Evolutionary conservation across 2,797 vertebrate species (phyloP).

Genomic region (Rhyacichthys aspro): DNA sequence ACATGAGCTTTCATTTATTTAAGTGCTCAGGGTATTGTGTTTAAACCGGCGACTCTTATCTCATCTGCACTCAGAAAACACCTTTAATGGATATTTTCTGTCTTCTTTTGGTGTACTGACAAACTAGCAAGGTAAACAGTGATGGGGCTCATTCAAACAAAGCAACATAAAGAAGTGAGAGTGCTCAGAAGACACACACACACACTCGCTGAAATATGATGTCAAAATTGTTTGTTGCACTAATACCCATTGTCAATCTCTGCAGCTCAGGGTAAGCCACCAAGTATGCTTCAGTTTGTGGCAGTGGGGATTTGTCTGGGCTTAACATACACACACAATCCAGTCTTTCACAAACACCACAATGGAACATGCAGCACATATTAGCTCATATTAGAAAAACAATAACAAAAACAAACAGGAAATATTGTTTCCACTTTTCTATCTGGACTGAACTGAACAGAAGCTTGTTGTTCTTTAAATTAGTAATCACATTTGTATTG

Average conservation of each 20-base stretch:
- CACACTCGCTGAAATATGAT: slow-evolving; percentile 27
- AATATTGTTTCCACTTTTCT: too few relatives aligned
- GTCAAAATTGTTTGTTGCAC: slow-evolving; percentile 23
- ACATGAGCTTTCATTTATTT: slow-evolving; percentile 36
- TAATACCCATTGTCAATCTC: slow-evolving; percentile 39
- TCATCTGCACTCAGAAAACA: slow-evolving; percentile 21
- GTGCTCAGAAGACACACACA: slow-evolving; percentile 11
- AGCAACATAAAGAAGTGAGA: slow-evolving; percentile 18
- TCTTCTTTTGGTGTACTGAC: slow-evolving; percentile 14
- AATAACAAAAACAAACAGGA: background rate
- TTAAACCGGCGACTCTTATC: slow-evolving; percentile 31
- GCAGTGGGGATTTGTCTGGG: slow-evolving; percentile 29
- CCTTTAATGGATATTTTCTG: slow-evolving; percentile 40
- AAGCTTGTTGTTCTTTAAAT: too few relatives aligned
- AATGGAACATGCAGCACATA: background rate
- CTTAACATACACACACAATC: slow-evolving; percentile 12
- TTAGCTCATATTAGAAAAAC: slow-evolving; percentile 3
- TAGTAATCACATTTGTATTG: background rate
- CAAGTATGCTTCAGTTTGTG: slow-evolving; percentile 22
- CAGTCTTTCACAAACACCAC: slow-evolving; percentile 9
- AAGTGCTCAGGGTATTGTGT: slow-evolving; percentile 23
- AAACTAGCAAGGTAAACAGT: slow-evolving; percentile 30
- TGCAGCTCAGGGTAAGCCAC: slow-evolving; percentile 22
- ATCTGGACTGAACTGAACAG: too few relatives aligned
- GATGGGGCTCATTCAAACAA: slow-evolving; percentile 29